Evolutionary conservation across 2,113 vertebrate species (phyloP).

Genomic region (Calonectris borealis): DNA sequence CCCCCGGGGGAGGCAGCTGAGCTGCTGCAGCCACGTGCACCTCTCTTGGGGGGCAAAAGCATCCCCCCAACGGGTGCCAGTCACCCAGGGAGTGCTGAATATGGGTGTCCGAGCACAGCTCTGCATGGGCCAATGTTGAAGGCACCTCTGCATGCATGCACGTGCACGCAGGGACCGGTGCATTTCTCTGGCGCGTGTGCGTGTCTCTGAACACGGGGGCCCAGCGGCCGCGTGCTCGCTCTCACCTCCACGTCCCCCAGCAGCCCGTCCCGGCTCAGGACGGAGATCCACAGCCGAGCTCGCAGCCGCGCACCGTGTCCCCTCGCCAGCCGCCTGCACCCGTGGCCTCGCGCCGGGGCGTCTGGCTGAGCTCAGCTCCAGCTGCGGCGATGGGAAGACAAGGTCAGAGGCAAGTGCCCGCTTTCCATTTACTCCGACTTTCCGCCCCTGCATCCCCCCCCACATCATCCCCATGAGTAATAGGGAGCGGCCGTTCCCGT

Average conservation of each 20-base stretch:
- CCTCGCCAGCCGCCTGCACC: background rate
- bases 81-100: background rate
- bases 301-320: background rate
- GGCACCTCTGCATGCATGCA: too few relatives aligned
- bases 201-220: fast-evolving
- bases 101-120: too few relatives aligned
- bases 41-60: background rate
- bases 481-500: background rate
- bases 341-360: background rate
- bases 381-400: background rate
- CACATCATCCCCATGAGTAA: conserved; percentile 46
- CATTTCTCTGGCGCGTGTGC: fast-evolving
- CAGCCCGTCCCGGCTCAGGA: background rate
- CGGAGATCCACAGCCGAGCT: fast-evolving
- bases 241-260: background rate
- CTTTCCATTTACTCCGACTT: background rate
- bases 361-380: conserved; percentile 30
- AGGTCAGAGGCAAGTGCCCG: background rate
- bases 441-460: conserved; percentile 8
- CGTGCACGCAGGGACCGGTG: fast-evolving
- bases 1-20: background rate
- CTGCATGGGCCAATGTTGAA: fast-evolving
- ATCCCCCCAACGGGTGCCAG: fast-evolving
- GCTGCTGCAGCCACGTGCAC: background rate
- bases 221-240: fast-evolving